Evolutionary conservation across 53 echinoderm and acorn worm species (phyloP).

Genomic region (Paracentrotus lividus): DNA sequence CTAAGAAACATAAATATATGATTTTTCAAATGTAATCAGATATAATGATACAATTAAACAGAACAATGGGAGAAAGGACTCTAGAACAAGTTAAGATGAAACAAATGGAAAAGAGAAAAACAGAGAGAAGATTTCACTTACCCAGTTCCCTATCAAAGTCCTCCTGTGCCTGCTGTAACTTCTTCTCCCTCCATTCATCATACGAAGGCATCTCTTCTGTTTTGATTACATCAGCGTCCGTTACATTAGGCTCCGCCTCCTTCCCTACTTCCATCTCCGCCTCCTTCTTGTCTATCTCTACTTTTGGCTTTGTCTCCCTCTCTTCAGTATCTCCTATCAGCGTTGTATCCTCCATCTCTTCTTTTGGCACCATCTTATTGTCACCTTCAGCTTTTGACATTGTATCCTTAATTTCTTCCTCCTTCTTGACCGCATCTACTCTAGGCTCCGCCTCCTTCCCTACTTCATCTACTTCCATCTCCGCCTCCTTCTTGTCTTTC

Average conservation of each 20-base stretch:
- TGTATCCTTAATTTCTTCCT: too few species aligned
- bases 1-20: too few species aligned
- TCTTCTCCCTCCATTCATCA: conserved; percentile 95
- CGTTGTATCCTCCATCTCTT: background rate
- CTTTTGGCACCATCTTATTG: background rate
- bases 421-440: background rate
- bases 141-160: conserved; percentile 74
- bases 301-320: background rate
- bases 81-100: too few species aligned
- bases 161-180: conserved; percentile 85
- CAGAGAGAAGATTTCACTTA: background rate
- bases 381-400: conserved; percentile 25
- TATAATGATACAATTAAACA: too few species aligned
- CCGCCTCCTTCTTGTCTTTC: background rate
- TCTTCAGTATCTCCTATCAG: background rate
- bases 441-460: background rate
- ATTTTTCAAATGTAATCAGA: too few species aligned
- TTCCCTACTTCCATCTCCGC: background rate
- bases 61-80: too few species aligned
- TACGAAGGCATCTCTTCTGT: conserved; percentile 88
- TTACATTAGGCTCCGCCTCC: conserved; percentile 55
- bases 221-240: conserved; percentile 21
- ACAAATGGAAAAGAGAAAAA: too few species aligned
- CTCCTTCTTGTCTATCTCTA: background rate
- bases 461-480: background rate